Conservation (phyloP, 2,888 invertebrate species). For the Helobdella robusta region DNA sequence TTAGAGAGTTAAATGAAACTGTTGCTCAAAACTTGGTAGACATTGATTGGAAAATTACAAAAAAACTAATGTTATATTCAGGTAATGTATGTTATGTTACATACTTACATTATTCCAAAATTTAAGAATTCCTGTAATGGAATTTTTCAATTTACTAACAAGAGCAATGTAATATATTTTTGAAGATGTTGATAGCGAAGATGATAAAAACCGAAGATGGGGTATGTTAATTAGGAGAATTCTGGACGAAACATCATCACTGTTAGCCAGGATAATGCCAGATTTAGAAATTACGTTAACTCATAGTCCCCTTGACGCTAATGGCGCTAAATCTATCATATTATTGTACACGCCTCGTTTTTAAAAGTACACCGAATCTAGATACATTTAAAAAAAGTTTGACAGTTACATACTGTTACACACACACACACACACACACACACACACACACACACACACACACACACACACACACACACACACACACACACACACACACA, state of each 20-base stretch:
- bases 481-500: too few species aligned
- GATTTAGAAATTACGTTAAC: conserved; percentile 17
- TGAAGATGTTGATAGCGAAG: conserved; percentile 13
- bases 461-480: too few species aligned
- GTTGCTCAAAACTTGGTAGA: conserved; percentile 18
- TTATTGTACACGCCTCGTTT: conserved; percentile 20
- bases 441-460: too few species aligned
- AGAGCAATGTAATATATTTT: too few species aligned
- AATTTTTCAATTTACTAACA: too few species aligned
- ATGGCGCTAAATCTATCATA: conserved; percentile 8
- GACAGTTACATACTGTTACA: too few species aligned
- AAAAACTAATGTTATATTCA: too few species aligned
- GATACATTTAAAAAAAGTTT: too few species aligned
- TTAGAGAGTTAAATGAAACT: conserved; percentile 4
- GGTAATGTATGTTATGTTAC: too few species aligned
- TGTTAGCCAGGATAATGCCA: conserved; percentile 1
- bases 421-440: too few species aligned
- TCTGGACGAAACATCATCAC: neutral
- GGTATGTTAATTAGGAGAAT: neutral
- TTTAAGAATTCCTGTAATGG: too few species aligned
- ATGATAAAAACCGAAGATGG: conserved; percentile 16
- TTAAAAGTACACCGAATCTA: neutral
- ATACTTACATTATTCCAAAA: too few species aligned
- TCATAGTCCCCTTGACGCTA: conserved; percentile 10
- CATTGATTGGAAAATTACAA: conserved; percentile 19